Evolutionary conservation across 2,113 vertebrate species (phyloP).

Genomic region (Tenebrosternarchus preto): DNA sequence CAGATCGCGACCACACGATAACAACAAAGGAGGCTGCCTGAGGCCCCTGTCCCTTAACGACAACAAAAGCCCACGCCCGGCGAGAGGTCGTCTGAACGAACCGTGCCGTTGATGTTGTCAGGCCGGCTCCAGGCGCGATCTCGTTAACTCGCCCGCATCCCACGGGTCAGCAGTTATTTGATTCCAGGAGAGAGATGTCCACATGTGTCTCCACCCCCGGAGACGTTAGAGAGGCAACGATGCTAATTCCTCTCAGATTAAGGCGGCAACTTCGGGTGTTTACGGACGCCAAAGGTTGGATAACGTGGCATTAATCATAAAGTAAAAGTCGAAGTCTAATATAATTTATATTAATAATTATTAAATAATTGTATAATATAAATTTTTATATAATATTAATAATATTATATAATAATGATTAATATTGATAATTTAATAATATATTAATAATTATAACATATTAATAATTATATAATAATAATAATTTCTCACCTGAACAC

Average conservation of each 20-base stretch:
- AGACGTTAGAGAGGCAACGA: background rate
- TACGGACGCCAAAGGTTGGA: background rate
- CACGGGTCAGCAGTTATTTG: conserved; percentile 3
- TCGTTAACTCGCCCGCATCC: conserved; percentile 12
- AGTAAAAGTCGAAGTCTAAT: background rate
- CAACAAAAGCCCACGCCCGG: background rate
- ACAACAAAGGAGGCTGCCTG: background rate
- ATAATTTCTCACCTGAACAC: no score
- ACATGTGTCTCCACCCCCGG: background rate
- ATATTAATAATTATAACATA: no score
- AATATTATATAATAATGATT: no score
- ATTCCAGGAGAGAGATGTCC: background rate
- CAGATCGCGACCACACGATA: no score
- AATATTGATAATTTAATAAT: no score
- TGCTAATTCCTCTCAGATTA: conserved; percentile 3
- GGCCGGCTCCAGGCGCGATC: background rate
- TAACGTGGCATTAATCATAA: background rate
- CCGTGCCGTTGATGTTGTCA: background rate
- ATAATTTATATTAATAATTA: no score
- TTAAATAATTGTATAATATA: no score
- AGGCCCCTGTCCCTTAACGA: background rate
- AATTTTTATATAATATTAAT: no score
- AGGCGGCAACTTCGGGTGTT: background rate
- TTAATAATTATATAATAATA: no score
- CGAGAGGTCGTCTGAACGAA: background rate